Base-by-base conservation (phyloP, 2,888 invertebrate genomes). In the Agrilus biguttatus region DNA sequence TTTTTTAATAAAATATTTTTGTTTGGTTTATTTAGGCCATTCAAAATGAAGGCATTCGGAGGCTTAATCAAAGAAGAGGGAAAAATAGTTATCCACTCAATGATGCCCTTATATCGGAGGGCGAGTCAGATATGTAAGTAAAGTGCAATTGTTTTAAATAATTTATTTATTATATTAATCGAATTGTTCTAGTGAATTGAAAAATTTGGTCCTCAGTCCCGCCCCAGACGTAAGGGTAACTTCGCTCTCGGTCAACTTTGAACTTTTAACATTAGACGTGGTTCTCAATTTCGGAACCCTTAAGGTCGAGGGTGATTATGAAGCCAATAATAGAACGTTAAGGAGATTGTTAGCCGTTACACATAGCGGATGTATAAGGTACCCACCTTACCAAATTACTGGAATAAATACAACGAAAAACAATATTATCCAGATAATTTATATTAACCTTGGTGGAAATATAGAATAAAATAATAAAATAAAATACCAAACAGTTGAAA, bases 51-150 rank as follows among this genome's bases (percentile, higher is more conserved):
- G 72, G 68, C 13, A 58, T 74, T 35, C 70, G 72, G 50, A 69
- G 69, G 50, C 68, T 69, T 36, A 69, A 51, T 28, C 39, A 65
- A 50, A 69, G 68, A 62, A 69, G 68, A 36, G 70, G 69, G 51
- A 67, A 72, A 50, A 52, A 61, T 23, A 69, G 67, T 55, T 58
- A 73, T 48, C 58, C 55, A 14, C 53, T 75, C 48, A 71, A 73
- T 47, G 71, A 74, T 47, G 72, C 72, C 17, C 68, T 74, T 19
- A 68, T 73, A 49, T 71, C 72, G 49, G 61, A 71, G 14, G 73
- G 71, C 55, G 73, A 74, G 53, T 73, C 73, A 42, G 72, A 74
- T 61, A 71, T 74, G 75, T 75, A 65, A 71, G 69, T 69, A 51
- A 14, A 21, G 43, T 38, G 41, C 13, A 17, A 28, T 28, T 10